Evolutionary conservation across 2,888 invertebrate species (phyloP).

Genomic region (Cerceris ruficornis): DNA sequence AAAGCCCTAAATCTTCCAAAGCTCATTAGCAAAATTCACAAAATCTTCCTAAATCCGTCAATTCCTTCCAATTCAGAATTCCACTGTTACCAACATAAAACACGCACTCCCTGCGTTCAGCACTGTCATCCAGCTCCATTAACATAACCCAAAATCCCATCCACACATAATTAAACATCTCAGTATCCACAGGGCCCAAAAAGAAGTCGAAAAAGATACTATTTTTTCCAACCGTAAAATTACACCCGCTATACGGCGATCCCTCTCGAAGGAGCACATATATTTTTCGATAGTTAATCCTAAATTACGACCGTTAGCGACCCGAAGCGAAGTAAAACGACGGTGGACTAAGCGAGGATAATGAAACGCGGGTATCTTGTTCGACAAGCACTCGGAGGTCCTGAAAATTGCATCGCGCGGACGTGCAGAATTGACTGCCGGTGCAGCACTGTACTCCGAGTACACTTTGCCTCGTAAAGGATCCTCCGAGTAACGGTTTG

Average conservation of each 20-base stretch:
- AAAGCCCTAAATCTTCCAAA: no score
- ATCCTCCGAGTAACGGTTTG: slow-evolving; percentile 14
- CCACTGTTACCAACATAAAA: no score
- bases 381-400: slow-evolving; percentile 46
- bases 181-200: no score
- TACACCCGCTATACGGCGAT: slow-evolving; percentile 27
- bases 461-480: slow-evolving; percentile 5
- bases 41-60: no score
- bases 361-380: slow-evolving; percentile 57
- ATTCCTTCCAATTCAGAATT: no score
- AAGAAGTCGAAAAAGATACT: background rate
- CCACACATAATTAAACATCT: no score
- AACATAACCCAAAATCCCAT: no score
- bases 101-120: no score
- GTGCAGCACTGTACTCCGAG: slow-evolving; percentile 25
- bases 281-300: slow-evolving; percentile 41
- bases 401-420: slow-evolving; percentile 59
- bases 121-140: no score
- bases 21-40: no score
- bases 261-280: slow-evolving; percentile 1
- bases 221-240: slow-evolving; percentile 25
- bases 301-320: slow-evolving; percentile 44
- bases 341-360: slow-evolving; percentile 47
- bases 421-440: slow-evolving; percentile 28
- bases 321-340: slow-evolving; percentile 37